Evolutionary conservation across 1,140 invertebrate genomes (phyloP), one percentile per base, ranked within the genome.

Genomic region (Linepithema humile): DNA sequence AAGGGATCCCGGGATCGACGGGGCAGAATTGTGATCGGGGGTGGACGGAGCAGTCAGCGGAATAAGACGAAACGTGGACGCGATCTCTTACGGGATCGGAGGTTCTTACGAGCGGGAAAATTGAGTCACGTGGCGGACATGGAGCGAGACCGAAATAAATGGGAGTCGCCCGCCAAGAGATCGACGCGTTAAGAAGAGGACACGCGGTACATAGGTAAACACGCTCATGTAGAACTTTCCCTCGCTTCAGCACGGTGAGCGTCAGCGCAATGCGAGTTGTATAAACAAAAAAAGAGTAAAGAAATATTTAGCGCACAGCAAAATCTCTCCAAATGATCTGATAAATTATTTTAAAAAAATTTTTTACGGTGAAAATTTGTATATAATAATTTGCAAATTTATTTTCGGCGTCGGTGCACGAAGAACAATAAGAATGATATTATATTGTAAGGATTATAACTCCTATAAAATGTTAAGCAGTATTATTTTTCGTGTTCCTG

Each of bases 61-160:
- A 77, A 53, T 35, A 83, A 62, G 45, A 6, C 0, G 40, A 43
- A 23, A 57, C 15, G 59, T 23, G 43, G 59, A 83, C 43, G 20
- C 1, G 15, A 26, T 40, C 48, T 43, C n/a, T 35, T 69, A 59
- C 12, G 12, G 32, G 23, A 50, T 45, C 9, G 17, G 10, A 38
- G 38, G 29, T 77, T 10, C 12, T 53, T 59, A 78, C 65, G 20
- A 45, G 26, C 62, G 78, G 17, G 26, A 78, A 88, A 85, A 88
- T 88, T 84, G 85, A 57, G 73, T 88, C 85, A 84, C 73, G 85
- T 84, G 45, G 82, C 29, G 40, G 57, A 84, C 45, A 45, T 59
- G 83, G 43, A 75, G 78, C 38, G 45, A 45, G 60, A 73, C 45
- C 67, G 57, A 88, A 86, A 87, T 87, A 84, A 80, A 87, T 48